Evolutionary conservation across 2,888 invertebrate species (phyloP).

Genomic region (Drosophila picticornis): DNA sequence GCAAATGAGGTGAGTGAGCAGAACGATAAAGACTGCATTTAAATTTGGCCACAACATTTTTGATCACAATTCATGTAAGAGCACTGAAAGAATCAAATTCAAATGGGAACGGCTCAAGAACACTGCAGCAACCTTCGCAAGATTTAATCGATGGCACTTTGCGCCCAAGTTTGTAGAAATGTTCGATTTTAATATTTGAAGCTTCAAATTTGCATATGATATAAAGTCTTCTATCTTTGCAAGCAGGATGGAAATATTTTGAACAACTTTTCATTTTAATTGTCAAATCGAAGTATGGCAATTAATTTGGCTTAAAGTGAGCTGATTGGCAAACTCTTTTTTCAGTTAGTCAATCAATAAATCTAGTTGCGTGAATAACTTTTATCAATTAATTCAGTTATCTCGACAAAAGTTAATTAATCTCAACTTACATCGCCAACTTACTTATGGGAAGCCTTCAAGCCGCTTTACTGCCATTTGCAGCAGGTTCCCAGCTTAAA

Average conservation of each 20-base stretch:
- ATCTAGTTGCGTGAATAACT: slow-evolving; percentile 5
- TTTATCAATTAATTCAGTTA: slow-evolving; percentile 31
- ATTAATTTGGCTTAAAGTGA: background rate
- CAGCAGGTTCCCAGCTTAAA: slow-evolving; percentile 28
- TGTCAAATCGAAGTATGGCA: background rate
- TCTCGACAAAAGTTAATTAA: slow-evolving; percentile 41
- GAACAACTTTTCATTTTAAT: background rate
- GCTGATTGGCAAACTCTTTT: background rate
- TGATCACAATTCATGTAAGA: background rate
- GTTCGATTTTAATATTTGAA: background rate
- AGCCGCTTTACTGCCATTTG: slow-evolving; percentile 3
- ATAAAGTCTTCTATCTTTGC: background rate
- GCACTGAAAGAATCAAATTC: background rate
- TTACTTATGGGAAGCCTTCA: slow-evolving; percentile 1
- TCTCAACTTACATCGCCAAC: slow-evolving; percentile 20
- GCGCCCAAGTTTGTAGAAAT: no score
- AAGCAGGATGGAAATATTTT: background rate
- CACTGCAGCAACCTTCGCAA: background rate
- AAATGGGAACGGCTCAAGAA: background rate
- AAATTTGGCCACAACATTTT: background rate
- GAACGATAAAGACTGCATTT: slow-evolving; percentile 4
- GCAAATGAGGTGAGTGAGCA: slow-evolving; percentile 63
- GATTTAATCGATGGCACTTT: background rate
- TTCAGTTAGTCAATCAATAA: slow-evolving; percentile 11
- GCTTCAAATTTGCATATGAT: background rate